Base-by-base conservation (phyloP, 2,888 invertebrate genomes). In the Neelides folsomi region DNA sequence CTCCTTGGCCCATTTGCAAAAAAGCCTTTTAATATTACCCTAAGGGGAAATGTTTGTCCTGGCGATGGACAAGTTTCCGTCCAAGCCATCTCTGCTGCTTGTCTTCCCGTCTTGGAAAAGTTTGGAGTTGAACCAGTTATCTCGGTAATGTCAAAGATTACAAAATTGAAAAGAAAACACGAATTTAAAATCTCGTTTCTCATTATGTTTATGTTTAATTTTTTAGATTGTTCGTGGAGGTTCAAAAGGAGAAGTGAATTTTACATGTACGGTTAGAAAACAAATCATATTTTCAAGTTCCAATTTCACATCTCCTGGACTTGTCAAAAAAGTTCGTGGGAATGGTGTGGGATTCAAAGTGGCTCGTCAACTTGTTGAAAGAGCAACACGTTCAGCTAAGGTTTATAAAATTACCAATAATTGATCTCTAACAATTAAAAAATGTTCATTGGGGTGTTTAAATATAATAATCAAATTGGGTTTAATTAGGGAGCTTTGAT, bases 1-100 rank as follows among this genome's bases (percentile, higher is more conserved):
- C 84, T 86, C 34, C 68, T 99, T 27, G 94, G 90, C 1, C 89
- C 94, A 1, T 99, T 98, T 71, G 93, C 90, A 70, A 97, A 98
- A 72, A 80, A 80, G 66, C 85, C 93, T 0, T 65, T 98, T 1
- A 77, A 84, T 65, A 81, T 80, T 2, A 86, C 81, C 1, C 72
- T 99, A 1, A 79, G 77, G 65, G 97, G 97, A n/a, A 81, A 59
- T 8, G 19, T 64, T 18, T 62, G 62, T 46, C 60, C 62, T 44
- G 38, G 44, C 15, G 47, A 49, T 9, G 64, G 64, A 2, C 59
- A 60, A 38, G 62, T 58, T 47, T 64, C 64, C n/a, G 41, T 64
- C 35, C 62, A 64, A 44, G 62, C 62, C 40, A 49, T 64, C 6
- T 62, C 62, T 39, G 58, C 62, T 41, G 59, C 62, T 4, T 62